Evolutionary conservation across 2,113 vertebrate species (phyloP).

Genomic region (Poeciliopsis turrubarensis): DNA sequence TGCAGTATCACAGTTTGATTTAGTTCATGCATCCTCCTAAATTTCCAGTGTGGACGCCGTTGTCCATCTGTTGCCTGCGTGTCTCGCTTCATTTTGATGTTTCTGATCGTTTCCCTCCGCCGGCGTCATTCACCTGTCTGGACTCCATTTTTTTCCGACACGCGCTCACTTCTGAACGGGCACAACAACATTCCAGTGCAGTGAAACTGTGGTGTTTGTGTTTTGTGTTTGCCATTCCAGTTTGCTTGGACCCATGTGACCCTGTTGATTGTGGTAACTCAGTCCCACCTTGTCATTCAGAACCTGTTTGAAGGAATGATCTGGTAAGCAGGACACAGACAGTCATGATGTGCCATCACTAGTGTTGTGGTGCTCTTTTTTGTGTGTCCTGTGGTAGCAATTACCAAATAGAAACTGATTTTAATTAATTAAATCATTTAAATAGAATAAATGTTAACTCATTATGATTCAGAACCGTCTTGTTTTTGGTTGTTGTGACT

Average conservation of each 20-base stretch:
- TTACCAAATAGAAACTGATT: neutral
- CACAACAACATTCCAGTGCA: conserved; percentile 48
- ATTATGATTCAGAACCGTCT: neutral
- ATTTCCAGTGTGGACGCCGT: neutral
- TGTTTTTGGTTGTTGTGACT: neutral
- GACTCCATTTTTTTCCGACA: conserved; percentile 23
- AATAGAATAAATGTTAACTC: neutral
- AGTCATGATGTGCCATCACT: conserved; percentile 3
- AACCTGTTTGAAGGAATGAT: conserved; percentile 99
- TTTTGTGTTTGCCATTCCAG: conserved; percentile 89
- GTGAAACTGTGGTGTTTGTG: conserved; percentile 80
- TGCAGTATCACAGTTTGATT: neutral
- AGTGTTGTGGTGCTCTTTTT: conserved; percentile 2
- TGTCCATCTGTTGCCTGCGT: conserved; percentile 12
- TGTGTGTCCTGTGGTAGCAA: neutral
- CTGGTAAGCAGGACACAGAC: conserved; percentile 88
- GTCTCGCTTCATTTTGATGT: neutral
- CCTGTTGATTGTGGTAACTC: conserved; percentile 99
- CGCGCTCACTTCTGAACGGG: conserved; percentile 24
- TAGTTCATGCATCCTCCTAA: neutral
- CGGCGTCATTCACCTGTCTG: neutral
- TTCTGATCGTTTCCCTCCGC: neutral
- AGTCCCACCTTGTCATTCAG: conserved; percentile 99
- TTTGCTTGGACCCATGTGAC: conserved; percentile 99
- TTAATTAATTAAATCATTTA: neutral